Evolutionary conservation across 2,797 vertebrate genomes (phyloP).

Genomic region (Tauraco hartlaubi): DNA sequence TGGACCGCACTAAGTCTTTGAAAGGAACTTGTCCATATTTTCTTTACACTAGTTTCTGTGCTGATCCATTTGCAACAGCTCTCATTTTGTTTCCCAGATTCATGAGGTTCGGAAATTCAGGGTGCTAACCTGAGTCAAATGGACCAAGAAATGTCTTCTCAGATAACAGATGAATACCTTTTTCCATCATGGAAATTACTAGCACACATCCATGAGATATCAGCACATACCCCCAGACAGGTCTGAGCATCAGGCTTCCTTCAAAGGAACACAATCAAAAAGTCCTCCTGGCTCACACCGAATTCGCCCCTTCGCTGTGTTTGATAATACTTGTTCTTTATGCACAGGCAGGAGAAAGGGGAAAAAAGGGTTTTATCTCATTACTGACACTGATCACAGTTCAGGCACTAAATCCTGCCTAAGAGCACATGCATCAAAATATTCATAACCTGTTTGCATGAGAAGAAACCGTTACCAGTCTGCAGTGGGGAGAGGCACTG

Average conservation of each 20-base stretch:
- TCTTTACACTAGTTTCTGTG: background rate
- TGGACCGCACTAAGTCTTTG: background rate
- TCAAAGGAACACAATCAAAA: background rate
- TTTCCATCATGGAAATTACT: background rate
- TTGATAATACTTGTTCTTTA: conserved; percentile 25
- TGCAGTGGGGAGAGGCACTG: background rate
- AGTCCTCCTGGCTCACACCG: background rate
- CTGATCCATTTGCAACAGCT: background rate
- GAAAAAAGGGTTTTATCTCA: background rate
- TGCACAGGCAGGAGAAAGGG: conserved; percentile 28
- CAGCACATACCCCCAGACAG: background rate
- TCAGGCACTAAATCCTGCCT: conserved; percentile 17
- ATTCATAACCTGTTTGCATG: conserved; percentile 11
- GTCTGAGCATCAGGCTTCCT: background rate
- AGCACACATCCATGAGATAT: background rate
- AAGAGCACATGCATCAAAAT: conserved; percentile 27
- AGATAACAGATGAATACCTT: background rate
- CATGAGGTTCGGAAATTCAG: background rate
- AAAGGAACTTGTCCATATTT: background rate
- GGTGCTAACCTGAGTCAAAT: background rate
- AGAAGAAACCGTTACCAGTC: background rate
- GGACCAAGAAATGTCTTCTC: background rate
- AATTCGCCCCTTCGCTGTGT: background rate
- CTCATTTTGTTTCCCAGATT: background rate
- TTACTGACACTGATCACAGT: background rate